Evolutionary conservation across 1,140 invertebrate species (phyloP).

Genomic region (Drosophila sp.): DNA sequence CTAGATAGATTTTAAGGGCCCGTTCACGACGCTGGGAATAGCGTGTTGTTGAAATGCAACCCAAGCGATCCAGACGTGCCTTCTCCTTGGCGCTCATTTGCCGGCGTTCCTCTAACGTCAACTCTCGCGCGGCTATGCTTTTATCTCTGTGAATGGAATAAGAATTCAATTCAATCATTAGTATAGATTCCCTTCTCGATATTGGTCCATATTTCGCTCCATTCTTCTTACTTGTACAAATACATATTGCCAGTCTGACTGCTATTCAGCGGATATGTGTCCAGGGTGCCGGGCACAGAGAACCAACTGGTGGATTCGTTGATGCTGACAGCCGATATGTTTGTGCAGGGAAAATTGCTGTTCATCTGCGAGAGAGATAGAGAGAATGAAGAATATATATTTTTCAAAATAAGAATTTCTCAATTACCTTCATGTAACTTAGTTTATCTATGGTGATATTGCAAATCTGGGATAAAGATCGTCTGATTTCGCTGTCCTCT

Average conservation of each 20-base stretch:
- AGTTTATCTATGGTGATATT: constrained; percentile 86
- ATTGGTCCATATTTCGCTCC: neutral
- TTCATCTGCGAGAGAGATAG: constrained; percentile 52
- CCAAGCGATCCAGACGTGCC: constrained; percentile 82
- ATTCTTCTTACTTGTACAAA: constrained; percentile 73
- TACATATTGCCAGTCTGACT: constrained; percentile 69
- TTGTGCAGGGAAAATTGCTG: constrained; percentile 78
- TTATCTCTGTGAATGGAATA: constrained; percentile 85
- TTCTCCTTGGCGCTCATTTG: constrained; percentile 87
- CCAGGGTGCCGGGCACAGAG: constrained; percentile 57
- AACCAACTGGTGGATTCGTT: constrained; percentile 69
- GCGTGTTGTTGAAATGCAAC: constrained; percentile 77
- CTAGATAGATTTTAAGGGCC: constrained; percentile 90
- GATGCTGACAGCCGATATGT: constrained; percentile 72
- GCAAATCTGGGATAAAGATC: constrained; percentile 85
- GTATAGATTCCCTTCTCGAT: neutral
- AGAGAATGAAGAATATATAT: neutral
- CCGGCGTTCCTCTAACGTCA: constrained; percentile 86
- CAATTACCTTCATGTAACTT: constrained; percentile 86
- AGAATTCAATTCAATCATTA: constrained; percentile 11
- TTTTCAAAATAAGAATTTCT: neutral
- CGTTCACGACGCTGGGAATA: constrained; percentile 87
- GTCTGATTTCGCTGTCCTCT: constrained; percentile 82
- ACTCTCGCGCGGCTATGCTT: constrained; percentile 85
- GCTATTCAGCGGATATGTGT: constrained; percentile 68